Evolutionary conservation across 2,797 vertebrate genomes (phyloP), one percentile per base, ranked within the genome.

Genomic region (Helicolenus hilgendorfi): DNA sequence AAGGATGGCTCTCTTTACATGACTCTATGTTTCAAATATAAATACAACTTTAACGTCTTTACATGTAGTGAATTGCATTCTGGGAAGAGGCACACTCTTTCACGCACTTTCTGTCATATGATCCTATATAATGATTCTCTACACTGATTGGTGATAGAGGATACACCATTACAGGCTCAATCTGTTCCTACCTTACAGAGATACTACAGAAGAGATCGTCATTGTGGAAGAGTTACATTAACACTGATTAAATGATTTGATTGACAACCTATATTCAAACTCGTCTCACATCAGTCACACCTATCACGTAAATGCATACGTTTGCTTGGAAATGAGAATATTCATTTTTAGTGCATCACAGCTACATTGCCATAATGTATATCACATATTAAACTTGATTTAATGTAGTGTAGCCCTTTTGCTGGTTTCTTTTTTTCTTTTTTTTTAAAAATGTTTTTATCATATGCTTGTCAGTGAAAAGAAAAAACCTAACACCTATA

Each of bases 221-320:
- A 85, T 69, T 63, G 83, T 91, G 81, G 82, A 80, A 89, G 79
- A 82, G 82, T 92, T 81, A 92, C 55, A 85, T 88, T 77, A 92
- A 95, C 83, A 79, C 88, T 92, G 92, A 85, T 67, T 75, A 86
- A 67, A 92, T 89, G 59, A 77, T 82, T 65, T 55, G 29, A 88
- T 86, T 83, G 45, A 26, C 77, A 81, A 83, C 77, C 49, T 81
- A 83, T 81, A 90, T 88, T 95, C 77, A 95, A 94, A 96, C 93
- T 94, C 26, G 65, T 92, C 89, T 90, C 93, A 91, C 85, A 74
- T 82, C 63, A 81, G 92, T 94, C 91, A 91, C 92, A 91, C 90
- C 92, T 74, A 26, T 72, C 73, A 84, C 24, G 2, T 35, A 36
- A 88, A 85, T 58, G 58, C 20, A 91, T 75, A 74, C 22, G 55